Conservation (phyloP, 2,888 invertebrate genomes). For the Sabatieria punctata region DNA sequence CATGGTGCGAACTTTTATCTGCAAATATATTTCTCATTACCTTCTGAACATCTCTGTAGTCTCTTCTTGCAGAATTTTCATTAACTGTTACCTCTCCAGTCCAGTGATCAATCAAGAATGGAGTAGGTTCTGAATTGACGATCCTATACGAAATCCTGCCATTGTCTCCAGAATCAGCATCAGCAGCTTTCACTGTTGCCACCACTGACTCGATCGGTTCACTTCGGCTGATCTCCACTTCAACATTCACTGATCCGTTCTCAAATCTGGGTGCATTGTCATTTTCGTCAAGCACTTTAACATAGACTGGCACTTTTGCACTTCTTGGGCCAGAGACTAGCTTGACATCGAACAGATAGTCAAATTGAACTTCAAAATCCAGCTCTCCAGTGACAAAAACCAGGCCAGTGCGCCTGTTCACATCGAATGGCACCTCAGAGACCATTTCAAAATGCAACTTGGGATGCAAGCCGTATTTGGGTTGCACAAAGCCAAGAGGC, state of each 20-base stretch:
- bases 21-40: not conserved
- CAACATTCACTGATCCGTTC: conserved; percentile 11
- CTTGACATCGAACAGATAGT: conserved; percentile 10
- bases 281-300: conserved; percentile 26
- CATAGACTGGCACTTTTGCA: conserved; percentile 17
- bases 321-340: too few species aligned
- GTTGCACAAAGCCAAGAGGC: not conserved
- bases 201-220: conserved; percentile 44
- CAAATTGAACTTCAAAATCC: conserved; percentile 12
- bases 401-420: conserved; percentile 19
- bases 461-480: not conserved
- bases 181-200: conserved; percentile 62
- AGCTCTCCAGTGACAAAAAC: conserved; percentile 33
- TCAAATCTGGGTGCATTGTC: conserved; percentile 17
- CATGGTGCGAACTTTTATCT: conserved; percentile 24
- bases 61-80: too few species aligned
- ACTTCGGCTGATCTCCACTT: not conserved
- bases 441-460: not conserved
- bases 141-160: conserved; percentile 86
- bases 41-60: not conserved
- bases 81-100: conserved; percentile 70
- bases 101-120: conserved; percentile 89
- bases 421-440: conserved; percentile 14
- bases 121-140: conserved; percentile 61
- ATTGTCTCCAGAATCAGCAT: conserved; percentile 79